A percentile compares a stretch with the other conserved stretches of the same genome.
These are phyloP conservation scores for Chaetura pelagica DNA, from an alignment of 2,113 vertebrate species.

Conservation along the genomic window DNA sequence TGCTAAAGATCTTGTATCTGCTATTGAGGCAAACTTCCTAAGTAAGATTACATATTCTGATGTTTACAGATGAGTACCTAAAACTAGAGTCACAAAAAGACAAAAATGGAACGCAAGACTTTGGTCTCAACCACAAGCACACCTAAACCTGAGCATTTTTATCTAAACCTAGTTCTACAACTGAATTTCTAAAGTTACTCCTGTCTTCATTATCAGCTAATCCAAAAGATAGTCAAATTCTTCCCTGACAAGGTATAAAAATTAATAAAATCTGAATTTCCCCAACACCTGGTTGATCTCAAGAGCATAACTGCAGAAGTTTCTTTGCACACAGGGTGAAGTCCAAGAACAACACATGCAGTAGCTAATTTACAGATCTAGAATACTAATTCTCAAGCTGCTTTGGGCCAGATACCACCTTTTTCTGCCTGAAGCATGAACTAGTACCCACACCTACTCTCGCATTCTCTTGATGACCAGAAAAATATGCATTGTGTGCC, in stretches of 20 bases:
- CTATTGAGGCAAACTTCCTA: neutral
- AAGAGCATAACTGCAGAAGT: neutral
- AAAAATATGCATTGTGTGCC: neutral
- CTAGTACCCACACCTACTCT: neutral
- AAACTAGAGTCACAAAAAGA: constrained; percentile 32
- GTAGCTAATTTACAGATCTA: neutral
- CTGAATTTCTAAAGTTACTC: neutral
- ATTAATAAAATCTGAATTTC: neutral
- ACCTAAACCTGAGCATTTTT: neutral
- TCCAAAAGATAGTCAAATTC: neutral
- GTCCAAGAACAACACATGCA: neutral
- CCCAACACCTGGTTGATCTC: neutral
- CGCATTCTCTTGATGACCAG: neutral
- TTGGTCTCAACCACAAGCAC: neutral
- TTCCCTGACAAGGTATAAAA: neutral
- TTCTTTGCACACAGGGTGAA: neutral
- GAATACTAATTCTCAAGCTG: neutral
- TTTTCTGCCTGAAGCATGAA: neutral
- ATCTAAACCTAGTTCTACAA: neutral
- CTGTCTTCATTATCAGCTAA: neutral
- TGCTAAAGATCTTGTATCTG: constrained; percentile 6
- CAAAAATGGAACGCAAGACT: neutral
- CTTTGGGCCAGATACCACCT: neutral
- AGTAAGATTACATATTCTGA: neutral
- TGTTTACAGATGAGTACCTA: neutral